Evolutionary conservation across 2,797 vertebrate genomes (phyloP).

Genomic region (Sebastes paucispinis): DNA sequence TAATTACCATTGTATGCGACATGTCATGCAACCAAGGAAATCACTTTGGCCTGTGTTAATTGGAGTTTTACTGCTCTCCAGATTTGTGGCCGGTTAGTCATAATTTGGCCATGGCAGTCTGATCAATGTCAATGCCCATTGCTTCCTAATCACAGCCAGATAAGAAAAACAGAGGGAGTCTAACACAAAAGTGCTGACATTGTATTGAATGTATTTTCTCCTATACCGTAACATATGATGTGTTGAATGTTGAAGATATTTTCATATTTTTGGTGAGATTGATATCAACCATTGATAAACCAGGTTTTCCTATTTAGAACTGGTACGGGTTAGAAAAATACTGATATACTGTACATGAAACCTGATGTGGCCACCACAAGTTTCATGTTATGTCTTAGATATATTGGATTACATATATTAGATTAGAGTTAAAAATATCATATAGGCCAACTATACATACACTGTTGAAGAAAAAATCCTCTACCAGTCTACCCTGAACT

Average conservation of each 20-base stretch:
- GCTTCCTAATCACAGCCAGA: conserved; percentile 44
- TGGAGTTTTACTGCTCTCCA: conserved; percentile 39
- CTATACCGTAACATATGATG: background rate
- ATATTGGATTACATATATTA: conserved; percentile 32
- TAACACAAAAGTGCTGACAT: background rate
- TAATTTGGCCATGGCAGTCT: conserved; percentile 42
- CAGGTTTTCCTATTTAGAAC: background rate
- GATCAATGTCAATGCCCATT: conserved; percentile 40
- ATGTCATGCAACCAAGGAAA: conserved; percentile 53
- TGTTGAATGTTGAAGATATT: background rate
- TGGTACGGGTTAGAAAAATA: conserved; percentile 20
- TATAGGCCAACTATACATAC: background rate
- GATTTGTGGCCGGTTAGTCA: conserved; percentile 23
- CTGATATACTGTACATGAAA: background rate
- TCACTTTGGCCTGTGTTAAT: conserved; percentile 47
- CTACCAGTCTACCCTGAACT: background rate
- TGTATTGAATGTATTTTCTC: conserved; percentile 1
- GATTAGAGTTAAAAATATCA: conserved; percentile 33
- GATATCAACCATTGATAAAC: conserved; percentile 1
- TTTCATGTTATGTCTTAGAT: conserved; percentile 23
- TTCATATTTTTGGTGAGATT: conserved; percentile 4
- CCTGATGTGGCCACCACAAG: background rate
- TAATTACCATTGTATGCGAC: conserved; percentile 43
- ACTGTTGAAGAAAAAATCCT: background rate
- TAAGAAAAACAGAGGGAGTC: conserved; percentile 42